A percentile compares a stretch with the other conserved stretches of the same genome.
phyloP scores from a whole-genome alignment of 2,888 invertebrate species.

The Melanostoma mellinum region DNA sequence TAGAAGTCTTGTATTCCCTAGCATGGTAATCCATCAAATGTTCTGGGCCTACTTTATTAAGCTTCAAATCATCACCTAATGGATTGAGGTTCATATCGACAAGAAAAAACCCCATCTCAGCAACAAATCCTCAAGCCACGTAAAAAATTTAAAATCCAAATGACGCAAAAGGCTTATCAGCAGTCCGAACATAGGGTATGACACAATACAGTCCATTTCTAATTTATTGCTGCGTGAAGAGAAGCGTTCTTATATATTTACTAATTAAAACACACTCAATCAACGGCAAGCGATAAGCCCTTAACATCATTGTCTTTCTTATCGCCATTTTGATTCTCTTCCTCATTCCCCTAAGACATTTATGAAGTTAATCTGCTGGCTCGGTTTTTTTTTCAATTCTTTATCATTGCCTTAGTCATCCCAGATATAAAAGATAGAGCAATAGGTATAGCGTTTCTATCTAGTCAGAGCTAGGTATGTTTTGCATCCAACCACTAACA shows the following conservation, averaged over 20 bases:
- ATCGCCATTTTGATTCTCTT: slow-evolving; percentile 24
- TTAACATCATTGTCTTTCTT: slow-evolving; percentile 7
- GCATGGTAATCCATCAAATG: no score
- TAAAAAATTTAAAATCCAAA: no score
- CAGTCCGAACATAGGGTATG: no score
- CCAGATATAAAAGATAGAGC: slow-evolving; percentile 20
- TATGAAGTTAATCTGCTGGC: background rate
- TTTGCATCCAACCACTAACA: slow-evolving; percentile 38
- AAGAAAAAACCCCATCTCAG: no score
- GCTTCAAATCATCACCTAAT: no score
- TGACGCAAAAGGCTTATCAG: no score
- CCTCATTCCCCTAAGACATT: slow-evolving; percentile 34
- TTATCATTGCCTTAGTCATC: slow-evolving; percentile 37
- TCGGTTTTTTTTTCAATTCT: slow-evolving; percentile 27
- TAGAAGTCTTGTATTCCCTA: no score
- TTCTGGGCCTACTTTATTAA: no score
- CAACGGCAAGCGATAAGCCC: slow-evolving; percentile 14
- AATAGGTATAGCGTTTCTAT: slow-evolving; percentile 10
- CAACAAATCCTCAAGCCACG: no score
- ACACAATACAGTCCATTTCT: no score
- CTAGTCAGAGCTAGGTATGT: slow-evolving; percentile 12
- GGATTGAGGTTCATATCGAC: no score
- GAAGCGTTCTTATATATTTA: background rate
- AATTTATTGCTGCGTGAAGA: no score
- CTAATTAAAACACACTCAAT: slow-evolving; percentile 19